Conservation (phyloP, 2,888 invertebrate species). For the Elysia crispata region DNA sequence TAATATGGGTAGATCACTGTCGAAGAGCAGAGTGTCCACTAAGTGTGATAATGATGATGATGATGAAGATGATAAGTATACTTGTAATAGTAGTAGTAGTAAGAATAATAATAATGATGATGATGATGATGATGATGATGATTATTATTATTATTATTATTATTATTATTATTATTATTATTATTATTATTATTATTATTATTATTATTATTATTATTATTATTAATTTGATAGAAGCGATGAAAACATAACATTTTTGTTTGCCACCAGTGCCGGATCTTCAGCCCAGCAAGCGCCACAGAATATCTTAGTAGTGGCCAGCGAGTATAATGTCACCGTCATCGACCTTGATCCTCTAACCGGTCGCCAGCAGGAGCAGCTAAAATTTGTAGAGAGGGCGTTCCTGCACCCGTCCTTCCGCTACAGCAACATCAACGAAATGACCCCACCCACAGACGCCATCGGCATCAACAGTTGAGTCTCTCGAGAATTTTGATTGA, state of each 20-base stretch:
- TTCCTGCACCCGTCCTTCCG: slow-evolving; percentile 26
- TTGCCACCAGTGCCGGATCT: slow-evolving; percentile 10
- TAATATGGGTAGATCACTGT: no score
- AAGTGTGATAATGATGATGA: no score
- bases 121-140: no score
- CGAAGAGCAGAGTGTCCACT: no score
- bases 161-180: no score
- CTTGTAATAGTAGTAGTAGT: no score
- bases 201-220: background rate
- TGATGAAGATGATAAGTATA: no score
- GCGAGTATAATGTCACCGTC: slow-evolving; percentile 43
- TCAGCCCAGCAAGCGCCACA: background rate
- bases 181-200: background rate
- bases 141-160: no score
- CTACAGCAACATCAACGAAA: no score
- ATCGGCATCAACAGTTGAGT: slow-evolving; percentile 40
- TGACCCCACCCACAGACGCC: slow-evolving; percentile 6
- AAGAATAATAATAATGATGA: no score
- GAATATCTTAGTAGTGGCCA: slow-evolving; percentile 45
- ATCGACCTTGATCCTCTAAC: slow-evolving; percentile 45
- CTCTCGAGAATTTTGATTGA: no score
- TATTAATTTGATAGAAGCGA: no score
- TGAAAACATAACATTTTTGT: background rate
- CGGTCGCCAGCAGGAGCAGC: slow-evolving; percentile 23
- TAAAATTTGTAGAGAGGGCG: background rate